Evolutionary conservation across 2,797 vertebrate genomes (phyloP).

Genomic region (Gallirallus australis): DNA sequence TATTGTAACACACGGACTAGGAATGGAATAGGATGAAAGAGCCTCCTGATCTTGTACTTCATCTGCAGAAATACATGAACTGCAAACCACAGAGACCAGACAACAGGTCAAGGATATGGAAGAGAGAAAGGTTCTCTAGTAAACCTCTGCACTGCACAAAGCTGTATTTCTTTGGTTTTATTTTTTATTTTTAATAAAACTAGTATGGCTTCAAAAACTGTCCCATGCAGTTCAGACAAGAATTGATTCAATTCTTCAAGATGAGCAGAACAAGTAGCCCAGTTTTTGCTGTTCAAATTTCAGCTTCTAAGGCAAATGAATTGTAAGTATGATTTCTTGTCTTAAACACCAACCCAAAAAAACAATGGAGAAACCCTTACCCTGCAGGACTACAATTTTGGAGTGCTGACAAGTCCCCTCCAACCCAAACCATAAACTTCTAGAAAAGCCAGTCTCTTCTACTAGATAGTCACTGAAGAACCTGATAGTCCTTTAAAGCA

Average conservation of each 20-base stretch:
- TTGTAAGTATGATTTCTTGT: background rate
- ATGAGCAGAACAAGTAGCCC: background rate
- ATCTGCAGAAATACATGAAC: background rate
- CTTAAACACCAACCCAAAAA: background rate
- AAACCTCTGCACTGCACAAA: background rate
- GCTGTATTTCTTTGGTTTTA: background rate
- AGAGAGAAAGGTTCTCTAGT: background rate
- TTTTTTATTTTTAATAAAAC: background rate
- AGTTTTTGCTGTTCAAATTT: background rate
- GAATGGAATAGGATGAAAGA: slow-evolving; percentile 25
- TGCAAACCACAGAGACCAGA: background rate
- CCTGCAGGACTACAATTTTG: background rate
- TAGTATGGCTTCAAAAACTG: background rate
- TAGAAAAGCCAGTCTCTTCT: background rate
- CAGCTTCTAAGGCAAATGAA: background rate
- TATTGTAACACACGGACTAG: background rate
- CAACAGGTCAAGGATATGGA: background rate
- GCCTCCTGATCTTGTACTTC: background rate
- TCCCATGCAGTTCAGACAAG: background rate
- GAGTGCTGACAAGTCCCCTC: background rate
- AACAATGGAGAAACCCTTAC: background rate
- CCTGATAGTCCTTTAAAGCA: background rate
- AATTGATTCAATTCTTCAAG: background rate
- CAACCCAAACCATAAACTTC: background rate
- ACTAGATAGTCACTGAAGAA: background rate